Conservation (phyloP, 2,797 vertebrate genomes). For the Callimico goeldii region DNA sequence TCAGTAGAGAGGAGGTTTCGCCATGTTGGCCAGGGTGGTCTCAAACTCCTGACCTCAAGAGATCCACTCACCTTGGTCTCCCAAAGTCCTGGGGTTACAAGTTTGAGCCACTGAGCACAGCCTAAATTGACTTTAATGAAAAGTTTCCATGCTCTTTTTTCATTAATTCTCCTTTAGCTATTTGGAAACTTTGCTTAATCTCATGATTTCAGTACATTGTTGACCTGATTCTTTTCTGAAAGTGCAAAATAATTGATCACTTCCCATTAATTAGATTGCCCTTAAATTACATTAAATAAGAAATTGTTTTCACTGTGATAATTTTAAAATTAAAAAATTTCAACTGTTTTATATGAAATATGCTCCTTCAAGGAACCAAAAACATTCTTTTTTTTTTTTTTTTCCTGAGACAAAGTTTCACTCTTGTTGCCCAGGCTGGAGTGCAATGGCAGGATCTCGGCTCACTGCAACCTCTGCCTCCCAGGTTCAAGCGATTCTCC, state of each 20-base stretch:
- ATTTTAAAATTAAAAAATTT: slow-evolving; percentile 31
- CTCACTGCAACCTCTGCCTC: not conserved
- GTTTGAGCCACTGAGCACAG: not conserved
- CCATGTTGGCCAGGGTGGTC: not conserved
- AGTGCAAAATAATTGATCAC: slow-evolving; percentile 38
- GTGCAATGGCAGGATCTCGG: not conserved
- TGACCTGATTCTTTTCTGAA: slow-evolving; percentile 40
- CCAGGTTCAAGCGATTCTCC: not conserved
- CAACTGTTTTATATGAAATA: not conserved
- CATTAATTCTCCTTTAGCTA: not conserved
- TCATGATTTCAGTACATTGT: not conserved
- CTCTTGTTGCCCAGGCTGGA: not conserved
- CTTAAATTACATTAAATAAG: not conserved
- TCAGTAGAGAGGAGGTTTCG: not conserved
- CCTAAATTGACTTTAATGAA: not conserved
- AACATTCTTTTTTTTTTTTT: not conserved
- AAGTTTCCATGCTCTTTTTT: slow-evolving; percentile 27
- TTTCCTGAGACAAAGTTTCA: not conserved
- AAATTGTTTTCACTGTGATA: not conserved
- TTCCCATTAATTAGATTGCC: slow-evolving; percentile 29
- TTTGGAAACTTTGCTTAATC: not conserved
- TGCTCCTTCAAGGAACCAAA: not conserved
- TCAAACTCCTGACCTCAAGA: not conserved
- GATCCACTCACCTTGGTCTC: not conserved
- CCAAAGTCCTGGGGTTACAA: not conserved